Base-by-base conservation (phyloP, 2,888 invertebrate genomes). In the Tetheella fluctuosa region DNA sequence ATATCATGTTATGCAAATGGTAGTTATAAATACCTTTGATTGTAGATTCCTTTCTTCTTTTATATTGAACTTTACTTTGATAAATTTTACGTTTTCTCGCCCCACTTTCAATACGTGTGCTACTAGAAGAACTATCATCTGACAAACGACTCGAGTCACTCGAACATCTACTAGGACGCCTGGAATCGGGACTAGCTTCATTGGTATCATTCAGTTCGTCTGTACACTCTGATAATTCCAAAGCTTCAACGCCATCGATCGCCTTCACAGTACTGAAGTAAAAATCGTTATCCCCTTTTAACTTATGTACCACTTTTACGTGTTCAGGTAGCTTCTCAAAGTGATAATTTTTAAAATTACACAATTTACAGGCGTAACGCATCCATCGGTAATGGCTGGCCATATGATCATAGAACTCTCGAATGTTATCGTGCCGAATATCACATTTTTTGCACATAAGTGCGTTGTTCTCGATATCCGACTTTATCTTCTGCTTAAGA, bases 301-400 rank as follows among this genome's bases (percentile, higher is more conserved):
- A 88, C 70, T 94, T 94, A 77, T 96, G 96, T 0, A 94, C 90
- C 64, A 93, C 90, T 68, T 94, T 94, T 1, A 95, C 94, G 77
- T 96, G 96, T 64, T 94, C 94, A 1, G 95, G 93, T 54, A 96
- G 94, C 67, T 95, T 95, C 56, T 94, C 94, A 70, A 95, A 95
- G 15, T 94, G 88, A 69, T 95, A 96, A 63, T 95, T 94, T 76
- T 95, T 95, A 76, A 94, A 97, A 58, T 95, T 94, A 83, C 97
- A 97, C 20, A 95, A 84, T 74, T 95, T 95, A 79, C 97, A 97
- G 60, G 96, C 95, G 79, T 95, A 97, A 30, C 96, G 94, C 74
- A 95, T 94, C 95, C 96, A 96, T 63, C 95, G 95, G 63, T 95
- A 94, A 79, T 96, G 96, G 5, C 74, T 74, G 0, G 96, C 95